phyloP scores from a whole-genome alignment of 2,113 vertebrate genomes.

The Ophthalmolycus amberensis region DNA sequence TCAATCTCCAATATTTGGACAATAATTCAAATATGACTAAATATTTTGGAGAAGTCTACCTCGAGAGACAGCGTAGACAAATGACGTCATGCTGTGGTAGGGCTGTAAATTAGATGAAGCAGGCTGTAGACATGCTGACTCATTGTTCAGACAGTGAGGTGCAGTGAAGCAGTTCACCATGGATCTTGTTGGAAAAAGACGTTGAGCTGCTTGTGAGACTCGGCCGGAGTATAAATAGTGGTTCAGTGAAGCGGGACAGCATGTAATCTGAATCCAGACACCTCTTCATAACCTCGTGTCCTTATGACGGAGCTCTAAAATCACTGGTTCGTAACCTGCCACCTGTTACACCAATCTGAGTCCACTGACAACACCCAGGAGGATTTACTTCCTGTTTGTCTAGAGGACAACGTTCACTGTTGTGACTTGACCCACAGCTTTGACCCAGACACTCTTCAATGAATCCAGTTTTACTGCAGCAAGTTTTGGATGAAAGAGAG shows the following conservation, averaged over 20 bases:
- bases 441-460: slow-evolving; percentile 4
- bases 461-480: not conserved
- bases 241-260: slow-evolving; percentile 27
- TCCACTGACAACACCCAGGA: not conserved
- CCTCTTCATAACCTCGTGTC: slow-evolving; percentile 40
- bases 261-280: slow-evolving; percentile 61
- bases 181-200: slow-evolving; percentile 5
- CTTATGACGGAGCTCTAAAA: slow-evolving; percentile 17
- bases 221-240: slow-evolving; percentile 73
- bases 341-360: slow-evolving; percentile 25
- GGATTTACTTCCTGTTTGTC: slow-evolving; percentile 5
- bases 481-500: not conserved
- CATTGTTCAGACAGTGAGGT: slow-evolving; percentile 25
- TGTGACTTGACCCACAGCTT: not conserved
- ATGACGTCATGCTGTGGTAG: slow-evolving; percentile 16
- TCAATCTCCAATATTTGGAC: not conserved
- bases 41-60: not conserved
- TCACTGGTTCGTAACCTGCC: slow-evolving; percentile 27
- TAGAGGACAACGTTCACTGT: not conserved
- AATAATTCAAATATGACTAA: too few relatives aligned
- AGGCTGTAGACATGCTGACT: slow-evolving; percentile 49
- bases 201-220: slow-evolving; percentile 52
- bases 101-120: slow-evolving; percentile 9
- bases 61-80: not conserved
- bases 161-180: slow-evolving; percentile 16